Base-by-base conservation (phyloP, 2,888 invertebrate genomes). In the Drosophila kuntzei region DNA sequence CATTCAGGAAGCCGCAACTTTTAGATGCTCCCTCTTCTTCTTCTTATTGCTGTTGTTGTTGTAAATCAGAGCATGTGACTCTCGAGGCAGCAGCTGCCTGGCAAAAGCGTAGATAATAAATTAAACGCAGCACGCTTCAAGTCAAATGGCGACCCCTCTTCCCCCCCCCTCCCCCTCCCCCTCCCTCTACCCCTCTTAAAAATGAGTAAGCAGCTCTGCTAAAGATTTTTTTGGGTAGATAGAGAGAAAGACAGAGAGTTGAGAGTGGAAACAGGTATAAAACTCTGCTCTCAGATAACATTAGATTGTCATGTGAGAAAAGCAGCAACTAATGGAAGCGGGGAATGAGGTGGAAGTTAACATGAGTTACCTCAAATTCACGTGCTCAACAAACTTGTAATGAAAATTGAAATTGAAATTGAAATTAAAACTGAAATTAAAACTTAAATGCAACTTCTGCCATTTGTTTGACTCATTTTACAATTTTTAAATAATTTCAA, bases 21-120 rank as follows among this genome's bases (percentile, higher is more conserved):
- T 77, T 72, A 60, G 76, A 64, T 68, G 59, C 43, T 34, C n/a
- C 29, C 9, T 11, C 36, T 14, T 1, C 36, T n/a, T 12, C 25
- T 18, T 20, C 8, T 25, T 57, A 16, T 14, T 54, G 50, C 34
- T 68, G 57, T 39, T 74, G 70, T 61, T 61, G 50, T 57, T 86
- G 84, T 77, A 81, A 85, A 85, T 85, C 85, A 85, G 78, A 80
- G 84, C 72, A 70, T 67, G 71, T 47, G 76, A 87, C 80, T 87
- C 63, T 47, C 57, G 67, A 54, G 53, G 80, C 83, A 82, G 76
- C 78, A 76, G 72, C 72, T 53, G 61, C 41, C 43, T 49, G 66
- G 70, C 69, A 69, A 79, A 63, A 79, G 71, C 76, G 79, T 80
- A 82, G 85, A 85, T 87, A 85, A 85, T 85, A 87, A 85, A 85